Evolutionary conservation across 2,888 invertebrate genomes (phyloP).

Genomic region (Julus scanicus): DNA sequence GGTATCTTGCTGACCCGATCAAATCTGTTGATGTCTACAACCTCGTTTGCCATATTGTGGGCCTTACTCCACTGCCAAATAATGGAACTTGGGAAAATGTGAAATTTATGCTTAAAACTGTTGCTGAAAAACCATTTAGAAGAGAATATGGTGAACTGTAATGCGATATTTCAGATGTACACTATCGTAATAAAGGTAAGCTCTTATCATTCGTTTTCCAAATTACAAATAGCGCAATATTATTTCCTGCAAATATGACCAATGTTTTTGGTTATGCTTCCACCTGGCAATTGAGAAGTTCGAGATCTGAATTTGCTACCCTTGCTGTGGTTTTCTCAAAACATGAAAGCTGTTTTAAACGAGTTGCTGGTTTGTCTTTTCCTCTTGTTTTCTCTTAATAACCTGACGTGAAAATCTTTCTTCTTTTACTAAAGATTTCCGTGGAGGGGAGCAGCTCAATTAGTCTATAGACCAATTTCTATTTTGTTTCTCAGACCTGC

Average conservation of each 20-base stretch:
- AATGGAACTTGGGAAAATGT: slow-evolving; percentile 53
- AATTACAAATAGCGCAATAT: background rate
- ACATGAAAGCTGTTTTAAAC: too few relatives aligned
- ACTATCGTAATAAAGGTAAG: background rate
- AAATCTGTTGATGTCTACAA: slow-evolving; percentile 51
- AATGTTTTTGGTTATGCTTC: too few relatives aligned
- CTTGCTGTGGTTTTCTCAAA: too few relatives aligned
- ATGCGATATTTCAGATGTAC: background rate
- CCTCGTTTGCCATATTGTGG: slow-evolving; percentile 44
- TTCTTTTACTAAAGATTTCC: too few relatives aligned
- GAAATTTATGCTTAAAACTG: background rate
- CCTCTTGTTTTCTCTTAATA: too few relatives aligned
- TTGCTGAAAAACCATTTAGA: background rate
- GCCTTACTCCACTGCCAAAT: slow-evolving; percentile 47
- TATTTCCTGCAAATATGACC: background rate
- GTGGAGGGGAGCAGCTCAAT: too few relatives aligned
- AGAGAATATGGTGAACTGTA: background rate
- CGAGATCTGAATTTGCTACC: too few relatives aligned
- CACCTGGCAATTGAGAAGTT: too few relatives aligned
- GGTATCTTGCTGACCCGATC: background rate
- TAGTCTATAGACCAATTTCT: too few relatives aligned
- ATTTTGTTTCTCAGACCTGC: too few relatives aligned
- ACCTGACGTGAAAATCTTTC: too few relatives aligned
- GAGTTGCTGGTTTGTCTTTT: too few relatives aligned
- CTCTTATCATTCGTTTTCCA: background rate